Evolutionary conservation across 1,140 invertebrate species (phyloP).

Genomic region (Drosophila nannoptera): DNA sequence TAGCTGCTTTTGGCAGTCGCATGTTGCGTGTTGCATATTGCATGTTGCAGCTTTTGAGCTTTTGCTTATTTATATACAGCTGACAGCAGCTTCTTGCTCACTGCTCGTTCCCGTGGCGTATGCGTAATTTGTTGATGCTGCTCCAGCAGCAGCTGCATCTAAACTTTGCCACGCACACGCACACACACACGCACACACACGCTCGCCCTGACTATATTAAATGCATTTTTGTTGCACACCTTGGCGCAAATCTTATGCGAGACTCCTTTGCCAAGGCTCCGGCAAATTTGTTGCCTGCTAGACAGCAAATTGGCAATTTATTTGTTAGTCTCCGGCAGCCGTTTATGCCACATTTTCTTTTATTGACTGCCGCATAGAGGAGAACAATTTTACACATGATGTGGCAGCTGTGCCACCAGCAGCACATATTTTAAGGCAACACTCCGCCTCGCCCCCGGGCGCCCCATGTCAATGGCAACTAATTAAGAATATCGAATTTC

Average conservation of each 20-base stretch:
- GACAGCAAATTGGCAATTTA: slow-evolving; percentile 69
- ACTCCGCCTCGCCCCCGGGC: not conserved
- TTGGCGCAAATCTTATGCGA: slow-evolving; percentile 39
- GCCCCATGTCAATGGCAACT: slow-evolving; percentile 19
- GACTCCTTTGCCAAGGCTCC: slow-evolving; percentile 50
- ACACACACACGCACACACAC: slow-evolving; percentile 18
- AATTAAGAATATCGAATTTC: slow-evolving; percentile 36
- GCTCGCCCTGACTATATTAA: slow-evolving; percentile 55
- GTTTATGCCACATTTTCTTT: slow-evolving; percentile 53
- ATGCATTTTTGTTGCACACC: slow-evolving; percentile 71
- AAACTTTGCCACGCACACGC: slow-evolving; percentile 14
- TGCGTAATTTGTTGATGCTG: slow-evolving; percentile 69
- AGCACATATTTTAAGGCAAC: slow-evolving; percentile 36
- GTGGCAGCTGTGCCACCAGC: slow-evolving; percentile 26
- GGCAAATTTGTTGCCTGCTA: slow-evolving; percentile 43
- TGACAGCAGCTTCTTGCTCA: slow-evolving; percentile 41
- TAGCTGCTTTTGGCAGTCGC: slow-evolving; percentile 56
- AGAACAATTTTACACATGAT: slow-evolving; percentile 55
- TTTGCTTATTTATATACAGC: slow-evolving; percentile 33
- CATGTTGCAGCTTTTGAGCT: slow-evolving; percentile 35
- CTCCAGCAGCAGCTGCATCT: slow-evolving; percentile 24
- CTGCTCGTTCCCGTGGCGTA: slow-evolving; percentile 55
- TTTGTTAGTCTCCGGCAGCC: slow-evolving; percentile 51
- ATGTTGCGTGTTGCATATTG: slow-evolving; percentile 54
- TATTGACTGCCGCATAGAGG: slow-evolving; percentile 41